Conservation (phyloP, 2,888 invertebrate genomes). For the Latrodectus elegans region DNA sequence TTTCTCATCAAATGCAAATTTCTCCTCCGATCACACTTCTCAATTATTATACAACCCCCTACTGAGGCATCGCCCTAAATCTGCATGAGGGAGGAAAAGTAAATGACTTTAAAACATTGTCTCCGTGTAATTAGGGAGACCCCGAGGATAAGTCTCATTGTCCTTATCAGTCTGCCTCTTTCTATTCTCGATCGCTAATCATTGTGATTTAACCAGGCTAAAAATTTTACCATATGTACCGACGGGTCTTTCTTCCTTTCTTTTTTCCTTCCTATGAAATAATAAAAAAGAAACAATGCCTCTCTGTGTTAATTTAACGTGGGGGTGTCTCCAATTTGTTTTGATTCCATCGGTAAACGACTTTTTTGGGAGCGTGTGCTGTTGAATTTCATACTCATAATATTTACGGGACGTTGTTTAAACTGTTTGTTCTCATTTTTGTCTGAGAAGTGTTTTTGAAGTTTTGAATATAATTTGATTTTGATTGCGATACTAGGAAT, state of each 20-base stretch:
- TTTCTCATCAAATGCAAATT: too few species aligned
- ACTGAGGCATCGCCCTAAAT: conserved; percentile 58
- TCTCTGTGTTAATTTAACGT: conserved; percentile 4
- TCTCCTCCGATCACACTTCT: background rate
- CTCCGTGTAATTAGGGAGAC: conserved; percentile 63
- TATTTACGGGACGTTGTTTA: too few species aligned
- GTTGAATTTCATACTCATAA: too few species aligned
- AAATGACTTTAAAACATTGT: conserved; percentile 69
- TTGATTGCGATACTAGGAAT: too few species aligned
- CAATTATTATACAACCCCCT: conserved; percentile 31
- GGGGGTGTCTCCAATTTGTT: conserved; percentile 31
- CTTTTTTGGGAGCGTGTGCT: background rate
- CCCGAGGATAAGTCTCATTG: conserved; percentile 62
- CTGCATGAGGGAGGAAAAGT: conserved; percentile 68
- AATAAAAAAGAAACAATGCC: conserved; percentile 7
- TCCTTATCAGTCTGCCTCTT: conserved; percentile 48
- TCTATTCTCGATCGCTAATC: conserved; percentile 57
- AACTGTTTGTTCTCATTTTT: too few species aligned
- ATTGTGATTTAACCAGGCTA: conserved; percentile 65
- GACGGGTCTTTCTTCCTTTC: conserved; percentile 14
- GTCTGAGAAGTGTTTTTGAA: too few species aligned
- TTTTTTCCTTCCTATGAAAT: conserved; percentile 4
- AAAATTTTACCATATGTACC: conserved; percentile 51
- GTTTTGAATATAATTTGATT: too few species aligned
- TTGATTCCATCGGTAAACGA: background rate